phyloP scores from a whole-genome alignment of 2,888 invertebrate genomes.

The Epinotia demarniana region DNA sequence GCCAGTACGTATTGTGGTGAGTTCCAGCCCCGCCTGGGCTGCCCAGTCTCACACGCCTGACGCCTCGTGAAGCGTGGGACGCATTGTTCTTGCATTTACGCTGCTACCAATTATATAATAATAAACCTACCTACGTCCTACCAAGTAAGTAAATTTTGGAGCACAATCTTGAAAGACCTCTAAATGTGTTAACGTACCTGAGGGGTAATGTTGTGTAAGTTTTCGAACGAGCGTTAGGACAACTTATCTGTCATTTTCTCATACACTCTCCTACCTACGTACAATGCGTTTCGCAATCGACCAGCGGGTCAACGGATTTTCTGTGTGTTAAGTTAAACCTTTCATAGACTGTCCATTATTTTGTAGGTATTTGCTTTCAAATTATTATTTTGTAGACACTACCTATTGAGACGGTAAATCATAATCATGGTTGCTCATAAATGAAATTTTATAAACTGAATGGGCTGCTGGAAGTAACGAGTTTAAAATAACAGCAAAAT shows the following conservation, averaged over 20 bases:
- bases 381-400: not conserved
- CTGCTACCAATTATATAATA: constrained; percentile 28
- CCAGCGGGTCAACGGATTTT: not conserved
- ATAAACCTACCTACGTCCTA: not conserved
- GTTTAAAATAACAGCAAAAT: constrained; percentile 15
- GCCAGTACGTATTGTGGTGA: not conserved
- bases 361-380: not conserved
- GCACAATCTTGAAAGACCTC: not conserved
- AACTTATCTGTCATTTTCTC: too few species aligned
- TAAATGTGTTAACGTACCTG: not conserved
- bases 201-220: not conserved
- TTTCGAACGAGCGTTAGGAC: too few species aligned
- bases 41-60: constrained; percentile 25
- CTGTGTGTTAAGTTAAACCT: not conserved
- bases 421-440: not conserved
- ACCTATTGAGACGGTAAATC: not conserved
- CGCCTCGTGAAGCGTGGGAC: constrained; percentile 29
- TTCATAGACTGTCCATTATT: not conserved
- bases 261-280: too few species aligned
- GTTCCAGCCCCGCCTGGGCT: not conserved
- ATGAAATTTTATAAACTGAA: not conserved
- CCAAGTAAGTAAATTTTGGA: not conserved
- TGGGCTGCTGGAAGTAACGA: not conserved
- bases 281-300: too few species aligned
- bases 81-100: constrained; percentile 27